These are phyloP conservation scores for Harpagoxenus sublaevis DNA, from an alignment of 2,888 invertebrate genomes.

Conservation along the genomic window DNA sequence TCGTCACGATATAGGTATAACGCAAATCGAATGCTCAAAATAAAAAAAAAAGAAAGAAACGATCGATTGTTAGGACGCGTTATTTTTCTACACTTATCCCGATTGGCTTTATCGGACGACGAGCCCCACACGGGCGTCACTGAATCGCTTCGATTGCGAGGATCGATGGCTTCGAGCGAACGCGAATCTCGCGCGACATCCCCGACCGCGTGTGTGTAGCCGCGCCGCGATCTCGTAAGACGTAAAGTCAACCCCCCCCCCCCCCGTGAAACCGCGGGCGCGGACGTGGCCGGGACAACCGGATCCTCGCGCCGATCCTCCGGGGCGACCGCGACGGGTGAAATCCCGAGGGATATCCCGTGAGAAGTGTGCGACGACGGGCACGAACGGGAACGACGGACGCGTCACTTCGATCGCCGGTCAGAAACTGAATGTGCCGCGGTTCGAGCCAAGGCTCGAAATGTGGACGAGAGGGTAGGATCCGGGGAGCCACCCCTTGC, in stretches of 20 bases:
- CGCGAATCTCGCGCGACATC: conserved; percentile 42
- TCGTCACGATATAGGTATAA: not conserved
- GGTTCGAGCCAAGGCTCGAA: conserved; percentile 72
- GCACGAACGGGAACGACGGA: conserved; percentile 30
- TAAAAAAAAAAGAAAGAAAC: not conserved
- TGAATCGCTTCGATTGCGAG: conserved; percentile 49
- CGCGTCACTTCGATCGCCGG: conserved; percentile 69
- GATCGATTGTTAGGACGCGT: not conserved
- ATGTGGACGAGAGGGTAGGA: conserved; percentile 76
- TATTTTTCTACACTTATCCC: conserved; percentile 39
- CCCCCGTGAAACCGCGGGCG: conserved; percentile 4
- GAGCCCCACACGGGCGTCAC: conserved; percentile 36
- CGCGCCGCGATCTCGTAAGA: conserved; percentile 16
- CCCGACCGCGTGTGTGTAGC: conserved; percentile 31
- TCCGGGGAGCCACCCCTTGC: conserved; percentile 80
- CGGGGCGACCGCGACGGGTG: not conserved
- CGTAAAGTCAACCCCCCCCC: too few relatives aligned
- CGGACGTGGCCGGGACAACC: not conserved
- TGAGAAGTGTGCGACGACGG: conserved; percentile 17
- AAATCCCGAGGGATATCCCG: conserved; percentile 10
- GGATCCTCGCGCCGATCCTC: conserved; percentile 10
- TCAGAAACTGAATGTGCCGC: conserved; percentile 75
- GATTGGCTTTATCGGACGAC: conserved; percentile 18
- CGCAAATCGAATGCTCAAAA: not conserved
- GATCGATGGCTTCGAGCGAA: conserved; percentile 43